Conservation (phyloP, 2,888 invertebrate genomes). For the Anarsia innoxiella region DNA sequence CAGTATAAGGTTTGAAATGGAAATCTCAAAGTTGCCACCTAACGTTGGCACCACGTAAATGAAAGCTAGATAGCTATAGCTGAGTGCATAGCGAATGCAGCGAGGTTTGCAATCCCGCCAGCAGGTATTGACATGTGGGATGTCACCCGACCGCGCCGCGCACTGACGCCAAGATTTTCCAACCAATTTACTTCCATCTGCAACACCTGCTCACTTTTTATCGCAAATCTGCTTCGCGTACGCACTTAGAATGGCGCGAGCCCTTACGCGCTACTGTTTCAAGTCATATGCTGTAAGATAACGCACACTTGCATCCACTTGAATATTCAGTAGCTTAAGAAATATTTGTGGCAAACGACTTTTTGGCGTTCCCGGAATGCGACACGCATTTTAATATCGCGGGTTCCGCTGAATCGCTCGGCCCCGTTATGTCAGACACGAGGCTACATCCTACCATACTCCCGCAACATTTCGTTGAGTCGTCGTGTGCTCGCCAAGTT, state of each 20-base stretch:
- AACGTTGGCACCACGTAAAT: too few relatives aligned
- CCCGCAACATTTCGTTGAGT: constrained; percentile 47
- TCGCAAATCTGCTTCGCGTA: constrained; percentile 38
- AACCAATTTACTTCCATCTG: constrained; percentile 39
- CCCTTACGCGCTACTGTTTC: constrained; percentile 30
- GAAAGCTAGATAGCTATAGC: too few relatives aligned
- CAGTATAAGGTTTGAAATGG: too few relatives aligned
- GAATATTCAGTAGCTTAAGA: constrained; percentile 31
- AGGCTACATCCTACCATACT: constrained; percentile 44
- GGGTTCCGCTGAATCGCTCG: constrained; percentile 32
- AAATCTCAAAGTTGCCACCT: too few relatives aligned
- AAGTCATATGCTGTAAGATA: constrained; percentile 50
- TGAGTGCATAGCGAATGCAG: constrained; percentile 3
- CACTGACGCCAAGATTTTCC: constrained; percentile 38
- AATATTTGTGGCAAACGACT: constrained; percentile 30
- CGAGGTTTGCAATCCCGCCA: constrained; percentile 24
- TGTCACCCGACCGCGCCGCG: constrained; percentile 36
- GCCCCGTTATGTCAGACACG: constrained; percentile 43
- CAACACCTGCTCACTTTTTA: constrained; percentile 50
- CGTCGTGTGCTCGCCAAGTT: constrained; percentile 51
- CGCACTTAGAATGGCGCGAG: constrained; percentile 45
- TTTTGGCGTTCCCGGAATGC: constrained; percentile 31
- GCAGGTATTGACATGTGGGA: constrained; percentile 47
- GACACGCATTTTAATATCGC: constrained; percentile 27
- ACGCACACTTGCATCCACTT: constrained; percentile 38